These are phyloP conservation scores for Sericinus montela DNA, from an alignment of 2,888 invertebrate genomes.

Conservation along the genomic window DNA sequence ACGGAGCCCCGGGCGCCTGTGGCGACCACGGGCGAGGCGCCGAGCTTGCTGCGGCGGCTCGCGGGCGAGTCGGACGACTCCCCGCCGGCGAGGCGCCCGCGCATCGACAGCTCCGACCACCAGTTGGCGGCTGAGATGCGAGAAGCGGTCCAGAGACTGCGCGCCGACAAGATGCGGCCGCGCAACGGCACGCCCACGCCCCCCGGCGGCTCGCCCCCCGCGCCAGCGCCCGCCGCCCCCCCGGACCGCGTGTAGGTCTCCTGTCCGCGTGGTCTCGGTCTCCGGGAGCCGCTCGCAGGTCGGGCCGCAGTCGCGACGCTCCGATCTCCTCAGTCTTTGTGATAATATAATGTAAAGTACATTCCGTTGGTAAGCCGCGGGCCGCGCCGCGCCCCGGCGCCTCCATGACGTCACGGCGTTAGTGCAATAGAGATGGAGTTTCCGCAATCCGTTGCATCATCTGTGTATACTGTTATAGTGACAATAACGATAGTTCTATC, in stretches of 20 bases:
- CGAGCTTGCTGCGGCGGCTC: conserved; percentile 84
- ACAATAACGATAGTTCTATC: conserved; percentile 59
- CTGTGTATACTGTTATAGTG: conserved; percentile 61
- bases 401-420: conserved; percentile 18
- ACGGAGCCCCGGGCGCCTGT: conserved; percentile 43
- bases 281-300: no score
- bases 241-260: conserved; percentile 42
- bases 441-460: conserved; percentile 16
- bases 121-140: conserved; percentile 71
- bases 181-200: conserved; percentile 61
- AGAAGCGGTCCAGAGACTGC: conserved; percentile 69
- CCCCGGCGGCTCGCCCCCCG: conserved; percentile 37
- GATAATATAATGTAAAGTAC: conserved; percentile 70
- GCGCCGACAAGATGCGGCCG: conserved; percentile 68
- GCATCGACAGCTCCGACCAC: conserved; percentile 73
- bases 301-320: conserved; percentile 25
- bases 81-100: conserved; percentile 67
- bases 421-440: conserved; percentile 32
- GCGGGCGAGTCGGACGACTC: conserved; percentile 82
- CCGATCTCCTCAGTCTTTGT: conserved; percentile 65
- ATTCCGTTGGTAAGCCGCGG: conserved; percentile 48
- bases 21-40: conserved; percentile 60
- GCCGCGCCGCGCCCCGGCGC: conserved; percentile 11
- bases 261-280: conserved; percentile 36
- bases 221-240: conserved; percentile 38